Evolutionary conservation across 2,888 invertebrate genomes (phyloP).

Genomic region (Cryptus viduatorius): DNA sequence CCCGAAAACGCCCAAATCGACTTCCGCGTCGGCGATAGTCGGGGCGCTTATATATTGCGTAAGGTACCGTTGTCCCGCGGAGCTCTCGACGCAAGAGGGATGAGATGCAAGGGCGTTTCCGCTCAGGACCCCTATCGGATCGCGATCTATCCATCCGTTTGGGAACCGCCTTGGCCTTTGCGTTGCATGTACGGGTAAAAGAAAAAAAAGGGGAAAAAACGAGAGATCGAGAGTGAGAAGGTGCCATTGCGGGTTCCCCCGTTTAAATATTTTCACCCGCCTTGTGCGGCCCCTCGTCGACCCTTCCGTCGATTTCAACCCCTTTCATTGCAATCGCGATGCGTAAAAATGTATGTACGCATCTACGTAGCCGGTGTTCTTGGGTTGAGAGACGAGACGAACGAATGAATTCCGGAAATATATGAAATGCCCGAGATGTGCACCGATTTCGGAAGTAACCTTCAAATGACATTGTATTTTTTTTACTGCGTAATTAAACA

Average conservation of each 20-base stretch:
- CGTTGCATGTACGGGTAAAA: conserved; percentile 26
- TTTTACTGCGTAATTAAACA: no score
- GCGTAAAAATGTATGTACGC: background rate
- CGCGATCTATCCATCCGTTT: conserved; percentile 48
- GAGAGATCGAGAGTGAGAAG: conserved; percentile 32
- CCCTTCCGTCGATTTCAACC: conserved; percentile 17
- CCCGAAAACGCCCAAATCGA: conserved; percentile 73
- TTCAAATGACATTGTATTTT: no score
- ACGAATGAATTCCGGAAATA: no score
- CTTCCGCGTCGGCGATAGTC: conserved; percentile 69
- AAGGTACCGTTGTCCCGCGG: conserved; percentile 41
- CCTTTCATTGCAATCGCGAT: background rate
- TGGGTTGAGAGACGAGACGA: no score
- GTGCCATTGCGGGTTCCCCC: conserved; percentile 11
- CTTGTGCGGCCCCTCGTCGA: background rate
- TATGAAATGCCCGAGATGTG: no score
- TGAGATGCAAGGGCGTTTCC: conserved; percentile 67
- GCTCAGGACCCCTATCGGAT: conserved; percentile 48
- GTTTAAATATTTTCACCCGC: conserved; percentile 30
- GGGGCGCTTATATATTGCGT: conserved; percentile 35
- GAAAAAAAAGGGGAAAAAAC: conserved; percentile 25
- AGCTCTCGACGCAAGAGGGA: conserved; percentile 26
- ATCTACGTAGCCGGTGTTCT: no score
- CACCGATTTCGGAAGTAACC: no score
- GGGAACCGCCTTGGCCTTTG: conserved; percentile 52